Evolutionary conservation across 2,113 vertebrate genomes (phyloP), one percentile per base, ranked within the genome.

Genomic region (Dendropsophus ebraccatus): DNA sequence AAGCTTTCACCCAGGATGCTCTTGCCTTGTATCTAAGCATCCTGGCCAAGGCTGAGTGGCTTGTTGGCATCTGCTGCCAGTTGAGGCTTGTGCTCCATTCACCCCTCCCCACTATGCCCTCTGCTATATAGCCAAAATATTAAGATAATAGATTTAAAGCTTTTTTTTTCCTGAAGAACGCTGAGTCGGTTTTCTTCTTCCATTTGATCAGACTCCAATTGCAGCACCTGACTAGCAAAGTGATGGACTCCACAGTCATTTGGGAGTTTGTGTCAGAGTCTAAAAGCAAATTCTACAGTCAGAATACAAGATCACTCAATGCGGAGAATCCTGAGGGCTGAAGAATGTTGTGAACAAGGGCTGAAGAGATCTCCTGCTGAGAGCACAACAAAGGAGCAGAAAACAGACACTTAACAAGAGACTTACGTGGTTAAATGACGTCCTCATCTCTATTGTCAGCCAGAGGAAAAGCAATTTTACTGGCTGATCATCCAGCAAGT

Each of bases 311-410:
- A 70, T 54, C 47, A 52, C 5, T 54, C 47, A 25, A n/a, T 32
- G 23, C 21, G 19, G 19, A 19, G n/a, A 35, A 80, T 79, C 30
- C 47, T 79, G 23, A 65, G 21, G 50, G 73, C 75, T 12, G 7
- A 28, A 58, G 84, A 86, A 80, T 80, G 76, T 41, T 86, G 74
- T 56, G 84, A 86, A 86, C 84, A 86, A 86, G 76, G 30, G 19
- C 65, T 80, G 65, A 45, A 35, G 58, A 45, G 74, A 80, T 41
- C 50, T 54, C 84, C 84, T 47, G 76, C 84, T 69, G 84, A 70
- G 75, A 80, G 49, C 4, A 11, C 32, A 80, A 86, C 84, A 86
- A 86, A 54, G 19, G 62, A 86, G 47, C 60, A 70, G 60, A 79
- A 79, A 86, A 58, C 65, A 79, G 72, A 54, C 49, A 85, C 45